phyloP scores from a whole-genome alignment of 2,888 invertebrate genomes.

The Spodoptera exigua region DNA sequence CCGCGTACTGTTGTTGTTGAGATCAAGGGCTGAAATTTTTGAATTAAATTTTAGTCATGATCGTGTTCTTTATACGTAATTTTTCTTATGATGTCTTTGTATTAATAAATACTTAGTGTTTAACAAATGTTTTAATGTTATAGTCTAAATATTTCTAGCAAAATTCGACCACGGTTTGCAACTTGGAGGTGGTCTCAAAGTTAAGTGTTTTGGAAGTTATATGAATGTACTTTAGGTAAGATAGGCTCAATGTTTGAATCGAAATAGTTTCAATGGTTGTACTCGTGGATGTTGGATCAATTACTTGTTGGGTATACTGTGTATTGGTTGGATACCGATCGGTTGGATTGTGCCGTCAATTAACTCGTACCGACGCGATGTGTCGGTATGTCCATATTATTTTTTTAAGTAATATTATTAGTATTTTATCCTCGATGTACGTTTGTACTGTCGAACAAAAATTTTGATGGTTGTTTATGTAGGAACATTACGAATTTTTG shows the following conservation, averaged over 20 bases:
- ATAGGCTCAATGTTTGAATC: slow-evolving; percentile 74
- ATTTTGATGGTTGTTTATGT: slow-evolving; percentile 70
- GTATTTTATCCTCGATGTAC: slow-evolving; percentile 64
- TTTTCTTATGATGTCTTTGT: slow-evolving; percentile 10
- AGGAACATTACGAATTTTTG: slow-evolving; percentile 70
- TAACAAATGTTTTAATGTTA: slow-evolving; percentile 5
- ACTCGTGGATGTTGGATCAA: slow-evolving; percentile 66
- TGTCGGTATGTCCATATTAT: slow-evolving; percentile 84
- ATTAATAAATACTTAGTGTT: too few relatives aligned
- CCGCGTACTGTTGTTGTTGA: slow-evolving; percentile 3
- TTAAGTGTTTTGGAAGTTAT: slow-evolving; percentile 72
- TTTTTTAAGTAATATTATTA: slow-evolving; percentile 82
- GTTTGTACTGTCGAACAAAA: slow-evolving; percentile 62
- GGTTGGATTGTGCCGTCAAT: slow-evolving; percentile 83
- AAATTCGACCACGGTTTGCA: slow-evolving; percentile 2
- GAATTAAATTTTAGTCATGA: slow-evolving; percentile 6
- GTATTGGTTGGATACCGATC: slow-evolving; percentile 62
- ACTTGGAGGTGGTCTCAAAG: slow-evolving; percentile 57
- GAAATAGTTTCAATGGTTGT: slow-evolving; percentile 73
- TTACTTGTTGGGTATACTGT: slow-evolving; percentile 65
- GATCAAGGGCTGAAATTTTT: slow-evolving; percentile 10
- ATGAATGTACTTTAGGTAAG: slow-evolving; percentile 66
- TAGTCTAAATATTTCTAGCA: slow-evolving; percentile 12
- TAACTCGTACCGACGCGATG: slow-evolving; percentile 70
- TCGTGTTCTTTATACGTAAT: slow-evolving; percentile 35